Conservation (phyloP, 92 coral and sea anemone species). For the Phenganax subtilis region DNA sequence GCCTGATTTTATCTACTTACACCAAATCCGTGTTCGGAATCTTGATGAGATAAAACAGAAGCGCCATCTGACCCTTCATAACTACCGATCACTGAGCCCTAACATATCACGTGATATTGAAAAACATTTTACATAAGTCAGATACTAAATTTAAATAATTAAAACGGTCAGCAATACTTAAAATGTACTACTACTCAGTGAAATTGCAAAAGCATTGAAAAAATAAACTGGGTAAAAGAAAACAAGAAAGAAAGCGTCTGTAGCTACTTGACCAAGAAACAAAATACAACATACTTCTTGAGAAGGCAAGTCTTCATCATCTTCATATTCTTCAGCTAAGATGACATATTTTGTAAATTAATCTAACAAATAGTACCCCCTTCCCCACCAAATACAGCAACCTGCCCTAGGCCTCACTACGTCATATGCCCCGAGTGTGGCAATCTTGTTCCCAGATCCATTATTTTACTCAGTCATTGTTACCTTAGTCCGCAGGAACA, state of each 20-base stretch:
- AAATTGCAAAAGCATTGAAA: not conserved
- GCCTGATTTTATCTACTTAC: not conserved
- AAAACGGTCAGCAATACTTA: too few species aligned
- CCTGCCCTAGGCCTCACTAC: too few species aligned
- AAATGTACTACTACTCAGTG: too few species aligned
- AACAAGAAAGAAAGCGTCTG: too few species aligned
- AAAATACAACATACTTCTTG: constrained; percentile 15
- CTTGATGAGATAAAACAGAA: constrained; percentile 27
- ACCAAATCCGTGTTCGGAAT: constrained; percentile 31
- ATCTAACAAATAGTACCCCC: not conserved
- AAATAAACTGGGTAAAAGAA: not conserved
- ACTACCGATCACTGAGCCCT: constrained; percentile 36
- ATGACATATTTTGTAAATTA: not conserved
- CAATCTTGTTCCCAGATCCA: too few species aligned
- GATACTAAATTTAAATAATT: too few species aligned
- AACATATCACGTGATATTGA: not conserved
- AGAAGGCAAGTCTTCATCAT: constrained; percentile 27
- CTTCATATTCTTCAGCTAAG: constrained; percentile 27
- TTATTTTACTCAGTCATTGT: too few species aligned
- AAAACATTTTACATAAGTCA: too few species aligned
- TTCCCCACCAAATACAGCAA: not conserved
- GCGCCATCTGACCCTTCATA: constrained; percentile 32
- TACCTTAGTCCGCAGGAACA: too few species aligned
- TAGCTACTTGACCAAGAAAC: not conserved
- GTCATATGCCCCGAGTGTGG: too few species aligned